These are phyloP conservation scores for Caenorhabditis plicata DNA, from an alignment of 2,888 invertebrate genomes.

Conservation along the genomic window DNA sequence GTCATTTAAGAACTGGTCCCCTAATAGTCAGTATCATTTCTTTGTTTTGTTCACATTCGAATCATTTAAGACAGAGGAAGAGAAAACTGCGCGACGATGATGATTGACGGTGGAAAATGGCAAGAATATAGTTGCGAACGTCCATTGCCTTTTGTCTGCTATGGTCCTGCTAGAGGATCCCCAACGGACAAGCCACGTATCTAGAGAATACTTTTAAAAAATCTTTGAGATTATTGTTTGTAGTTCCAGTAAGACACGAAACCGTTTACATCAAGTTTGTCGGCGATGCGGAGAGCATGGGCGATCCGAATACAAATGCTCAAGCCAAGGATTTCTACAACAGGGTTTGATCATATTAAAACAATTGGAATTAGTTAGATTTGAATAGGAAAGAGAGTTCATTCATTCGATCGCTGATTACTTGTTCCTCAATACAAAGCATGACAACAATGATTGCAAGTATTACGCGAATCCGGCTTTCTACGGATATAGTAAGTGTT, in stretches of 20 bases:
- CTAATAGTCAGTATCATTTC: constrained; percentile 1
- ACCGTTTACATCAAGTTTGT: constrained; percentile 18
- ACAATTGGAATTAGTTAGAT: not conserved
- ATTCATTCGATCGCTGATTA: constrained; percentile 16
- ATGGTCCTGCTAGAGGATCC: constrained; percentile 17
- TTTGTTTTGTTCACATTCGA: not conserved
- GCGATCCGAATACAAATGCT: constrained; percentile 14
- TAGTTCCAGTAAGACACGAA: constrained; percentile 10
- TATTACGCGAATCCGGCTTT: constrained; percentile 15
- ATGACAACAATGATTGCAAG: constrained; percentile 8
- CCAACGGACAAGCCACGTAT: constrained; percentile 19
- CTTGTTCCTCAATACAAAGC: constrained; percentile 6
- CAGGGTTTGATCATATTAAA: not conserved
- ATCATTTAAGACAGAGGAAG: not conserved
- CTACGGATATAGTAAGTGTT: constrained; percentile 20
- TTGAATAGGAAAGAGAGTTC: constrained; percentile 18
- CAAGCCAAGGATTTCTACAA: constrained; percentile 13
- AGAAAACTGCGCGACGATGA: constrained; percentile 17
- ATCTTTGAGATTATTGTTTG: not conserved
- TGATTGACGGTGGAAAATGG: constrained; percentile 8
- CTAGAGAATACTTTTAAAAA: not conserved
- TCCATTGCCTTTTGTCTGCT: constrained; percentile 15
- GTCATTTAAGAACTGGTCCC: constrained; percentile 14
- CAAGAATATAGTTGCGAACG: constrained; percentile 6
- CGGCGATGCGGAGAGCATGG: constrained; percentile 16